Evolutionary conservation across 2,888 invertebrate genomes (phyloP).

Genomic region (Eupithecia pulchellata): DNA sequence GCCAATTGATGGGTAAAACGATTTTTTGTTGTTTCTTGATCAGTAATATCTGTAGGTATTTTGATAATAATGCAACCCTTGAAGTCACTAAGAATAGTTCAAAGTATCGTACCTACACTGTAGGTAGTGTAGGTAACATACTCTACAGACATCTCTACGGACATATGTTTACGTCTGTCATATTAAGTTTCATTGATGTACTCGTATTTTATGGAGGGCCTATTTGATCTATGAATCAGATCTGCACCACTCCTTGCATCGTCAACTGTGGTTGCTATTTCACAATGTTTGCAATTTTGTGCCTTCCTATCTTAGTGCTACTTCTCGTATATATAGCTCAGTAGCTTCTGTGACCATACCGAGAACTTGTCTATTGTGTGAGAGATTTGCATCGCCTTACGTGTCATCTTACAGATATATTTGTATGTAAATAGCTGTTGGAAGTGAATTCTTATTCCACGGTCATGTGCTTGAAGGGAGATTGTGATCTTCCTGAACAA

Average conservation of each 20-base stretch:
- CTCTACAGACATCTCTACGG: too few relatives aligned
- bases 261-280: constrained; percentile 23
- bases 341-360: constrained; percentile 4
- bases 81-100: not conserved
- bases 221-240: constrained; percentile 28
- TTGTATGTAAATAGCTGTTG: constrained; percentile 35
- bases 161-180: not conserved
- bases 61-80: not conserved
- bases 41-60: not conserved
- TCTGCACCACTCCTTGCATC: constrained; percentile 11
- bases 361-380: constrained; percentile 37
- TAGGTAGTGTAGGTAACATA: not conserved
- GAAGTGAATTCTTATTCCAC: constrained; percentile 26
- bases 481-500: not conserved
- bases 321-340: not conserved
- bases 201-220: constrained; percentile 12
- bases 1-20: not conserved
- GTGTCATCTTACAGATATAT: constrained; percentile 34
- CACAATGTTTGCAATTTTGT: constrained; percentile 26
- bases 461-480: not conserved
- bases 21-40: not conserved
- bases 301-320: constrained; percentile 19
- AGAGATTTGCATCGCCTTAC: constrained; percentile 42
- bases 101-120: not conserved
- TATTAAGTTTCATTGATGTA: constrained; percentile 21